Conservation (phyloP, 2,888 invertebrate species). For the Lepidocyrtoides sp. region DNA sequence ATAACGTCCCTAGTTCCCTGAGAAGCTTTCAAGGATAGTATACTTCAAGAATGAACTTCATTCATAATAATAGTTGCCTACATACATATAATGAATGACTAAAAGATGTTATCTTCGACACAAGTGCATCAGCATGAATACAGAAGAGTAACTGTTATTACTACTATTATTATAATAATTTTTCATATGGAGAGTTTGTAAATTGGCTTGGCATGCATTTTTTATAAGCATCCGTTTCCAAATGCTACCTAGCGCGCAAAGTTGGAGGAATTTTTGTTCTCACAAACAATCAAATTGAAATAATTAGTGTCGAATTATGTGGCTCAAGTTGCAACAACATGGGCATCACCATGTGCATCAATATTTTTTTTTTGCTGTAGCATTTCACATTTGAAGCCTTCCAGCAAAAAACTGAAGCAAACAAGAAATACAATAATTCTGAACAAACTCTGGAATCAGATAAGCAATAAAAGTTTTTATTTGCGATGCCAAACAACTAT, state of each 20-base stretch:
- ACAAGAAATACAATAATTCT: not conserved
- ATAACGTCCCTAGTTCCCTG: conserved; percentile 56
- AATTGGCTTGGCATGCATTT: not conserved
- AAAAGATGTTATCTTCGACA: too few species aligned
- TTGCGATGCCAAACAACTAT: too few species aligned
- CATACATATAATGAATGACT: conserved; percentile 29
- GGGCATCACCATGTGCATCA: not conserved
- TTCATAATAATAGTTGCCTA: conserved; percentile 4
- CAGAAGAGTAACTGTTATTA: too few species aligned
- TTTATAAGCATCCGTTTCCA: not conserved
- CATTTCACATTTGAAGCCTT: not conserved
- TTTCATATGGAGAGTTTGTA: not conserved
- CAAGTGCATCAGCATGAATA: too few species aligned
- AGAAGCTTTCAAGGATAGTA: conserved; percentile 64
- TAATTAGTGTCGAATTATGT: not conserved
- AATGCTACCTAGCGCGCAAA: too few species aligned
- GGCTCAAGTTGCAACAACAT: conserved; percentile 8
- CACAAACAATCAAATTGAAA: not conserved
- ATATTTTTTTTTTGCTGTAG: not conserved
- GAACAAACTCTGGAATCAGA: not conserved
- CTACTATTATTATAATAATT: too few species aligned
- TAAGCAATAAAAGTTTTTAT: too few species aligned
- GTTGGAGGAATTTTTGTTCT: conserved; percentile 15
- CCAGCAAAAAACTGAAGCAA: conserved; percentile 5
- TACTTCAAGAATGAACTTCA: conserved; percentile 43